These are phyloP conservation scores for Drosophila lowei DNA, from an alignment of 1,140 invertebrate genomes.

Conservation along the genomic window DNA sequence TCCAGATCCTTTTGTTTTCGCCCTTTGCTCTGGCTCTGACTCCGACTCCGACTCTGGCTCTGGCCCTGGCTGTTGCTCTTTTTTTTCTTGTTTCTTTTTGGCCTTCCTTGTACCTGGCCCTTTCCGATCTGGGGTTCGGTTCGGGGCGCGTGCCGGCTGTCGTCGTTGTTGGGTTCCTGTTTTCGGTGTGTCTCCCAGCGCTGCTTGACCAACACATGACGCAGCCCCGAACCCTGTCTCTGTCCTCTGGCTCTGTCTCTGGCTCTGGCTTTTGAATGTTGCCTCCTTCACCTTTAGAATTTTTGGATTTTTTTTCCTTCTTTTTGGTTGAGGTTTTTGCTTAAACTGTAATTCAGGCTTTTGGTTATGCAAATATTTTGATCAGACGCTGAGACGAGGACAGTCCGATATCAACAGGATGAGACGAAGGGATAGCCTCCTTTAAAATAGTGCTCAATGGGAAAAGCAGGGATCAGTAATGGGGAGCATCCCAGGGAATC, in stretches of 20 bases:
- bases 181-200: conserved; percentile 26
- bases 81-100: conserved; percentile 16
- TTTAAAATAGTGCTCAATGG: not conserved
- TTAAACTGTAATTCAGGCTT: conserved; percentile 65
- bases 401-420: conserved; percentile 45
- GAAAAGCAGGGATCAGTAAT: too few relatives aligned
- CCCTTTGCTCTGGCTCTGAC: conserved; percentile 28
- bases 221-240: conserved; percentile 36
- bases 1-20: conserved; percentile 40
- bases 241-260: conserved; percentile 19
- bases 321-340: conserved; percentile 23
- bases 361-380: conserved; percentile 78
- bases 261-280: conserved; percentile 16
- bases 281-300: not conserved
- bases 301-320: not conserved
- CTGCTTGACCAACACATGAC: conserved; percentile 63
- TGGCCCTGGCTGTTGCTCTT: conserved; percentile 29
- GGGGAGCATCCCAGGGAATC: too few relatives aligned
- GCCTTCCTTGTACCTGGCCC: conserved; percentile 58
- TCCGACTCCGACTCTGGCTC: conserved; percentile 13
- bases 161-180: conserved; percentile 26
- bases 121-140: conserved; percentile 21
- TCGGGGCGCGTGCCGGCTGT: conserved; percentile 80
- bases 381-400: conserved; percentile 39
- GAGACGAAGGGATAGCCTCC: not conserved